Evolutionary conservation across 2,888 invertebrate genomes (phyloP).

Genomic region (Drosophila fungiperda): DNA sequence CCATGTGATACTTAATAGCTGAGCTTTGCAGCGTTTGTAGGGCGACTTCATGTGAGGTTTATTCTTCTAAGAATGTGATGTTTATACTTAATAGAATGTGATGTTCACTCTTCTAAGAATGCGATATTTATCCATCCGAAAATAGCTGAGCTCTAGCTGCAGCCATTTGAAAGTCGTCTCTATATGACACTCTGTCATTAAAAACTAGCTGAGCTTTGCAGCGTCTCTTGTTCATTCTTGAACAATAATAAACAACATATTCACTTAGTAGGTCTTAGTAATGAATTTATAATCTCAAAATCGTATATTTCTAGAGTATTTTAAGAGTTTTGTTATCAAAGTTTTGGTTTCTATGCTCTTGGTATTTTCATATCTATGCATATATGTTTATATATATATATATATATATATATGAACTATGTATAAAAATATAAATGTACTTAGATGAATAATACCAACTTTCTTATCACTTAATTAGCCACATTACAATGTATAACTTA

Average conservation of each 20-base stretch:
- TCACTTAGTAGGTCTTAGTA: not conserved
- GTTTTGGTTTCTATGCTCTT: not conserved
- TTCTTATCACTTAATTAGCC: conserved; percentile 33
- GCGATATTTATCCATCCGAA: too few species aligned
- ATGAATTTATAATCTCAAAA: not conserved
- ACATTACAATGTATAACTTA: conserved; percentile 24
- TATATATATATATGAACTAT: not conserved
- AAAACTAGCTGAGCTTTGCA: too few species aligned
- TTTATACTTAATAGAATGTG: too few species aligned
- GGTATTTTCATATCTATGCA: not conserved
- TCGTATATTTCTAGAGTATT: not conserved
- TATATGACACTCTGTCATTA: too few species aligned
- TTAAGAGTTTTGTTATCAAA: not conserved
- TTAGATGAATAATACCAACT: not conserved
- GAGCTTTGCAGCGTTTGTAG: too few species aligned
- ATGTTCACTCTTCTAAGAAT: too few species aligned
- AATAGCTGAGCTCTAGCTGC: too few species aligned
- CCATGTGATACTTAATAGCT: too few species aligned
- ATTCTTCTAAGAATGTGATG: too few species aligned
- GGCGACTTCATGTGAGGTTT: too few species aligned
- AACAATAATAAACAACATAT: not conserved
- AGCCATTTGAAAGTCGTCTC: too few species aligned
- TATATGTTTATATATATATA: not conserved
- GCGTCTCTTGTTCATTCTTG: too few species aligned
- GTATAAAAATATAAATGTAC: not conserved